phyloP scores from a whole-genome alignment of 1,140 invertebrate genomes.

The Pomacea maculata region DNA sequence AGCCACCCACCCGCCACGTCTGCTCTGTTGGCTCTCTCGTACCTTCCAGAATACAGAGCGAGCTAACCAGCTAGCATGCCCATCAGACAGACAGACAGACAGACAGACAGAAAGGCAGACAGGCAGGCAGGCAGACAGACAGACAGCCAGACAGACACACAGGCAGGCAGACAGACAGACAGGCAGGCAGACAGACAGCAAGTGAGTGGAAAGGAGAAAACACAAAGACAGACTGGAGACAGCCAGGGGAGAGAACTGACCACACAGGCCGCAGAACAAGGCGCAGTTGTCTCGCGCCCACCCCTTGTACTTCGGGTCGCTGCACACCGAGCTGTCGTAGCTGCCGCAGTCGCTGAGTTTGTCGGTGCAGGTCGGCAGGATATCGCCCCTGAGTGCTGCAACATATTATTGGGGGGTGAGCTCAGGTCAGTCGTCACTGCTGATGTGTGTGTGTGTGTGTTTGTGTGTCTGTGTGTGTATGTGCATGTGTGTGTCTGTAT shows the following conservation, averaged over 20 bases:
- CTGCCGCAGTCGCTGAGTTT: constrained; percentile 36
- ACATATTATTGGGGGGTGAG: constrained; percentile 11
- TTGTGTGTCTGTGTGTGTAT: too few species aligned
- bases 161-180: too few species aligned
- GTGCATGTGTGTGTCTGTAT: too few species aligned
- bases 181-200: too few species aligned
- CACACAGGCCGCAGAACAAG: constrained; percentile 38
- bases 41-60: not conserved
- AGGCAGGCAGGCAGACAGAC: too few species aligned
- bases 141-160: too few species aligned
- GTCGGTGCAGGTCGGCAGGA: constrained; percentile 24
- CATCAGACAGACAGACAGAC: not conserved
- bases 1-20: not conserved
- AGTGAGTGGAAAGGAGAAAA: too few species aligned
- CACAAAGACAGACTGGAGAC: too few species aligned
- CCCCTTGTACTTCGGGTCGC: constrained; percentile 9
- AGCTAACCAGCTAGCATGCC: too few species aligned
- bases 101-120: too few species aligned
- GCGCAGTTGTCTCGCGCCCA: constrained; percentile 46
- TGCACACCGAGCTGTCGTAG: constrained; percentile 38
- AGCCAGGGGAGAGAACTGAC: constrained; percentile 12
- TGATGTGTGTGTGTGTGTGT: too few species aligned
- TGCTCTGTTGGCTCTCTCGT: not conserved
- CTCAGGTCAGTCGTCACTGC: too few species aligned
- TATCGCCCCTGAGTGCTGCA: constrained; percentile 20